Evolutionary conservation across 1,140 invertebrate genomes (phyloP).

Genomic region (Aradophagus sp.): DNA sequence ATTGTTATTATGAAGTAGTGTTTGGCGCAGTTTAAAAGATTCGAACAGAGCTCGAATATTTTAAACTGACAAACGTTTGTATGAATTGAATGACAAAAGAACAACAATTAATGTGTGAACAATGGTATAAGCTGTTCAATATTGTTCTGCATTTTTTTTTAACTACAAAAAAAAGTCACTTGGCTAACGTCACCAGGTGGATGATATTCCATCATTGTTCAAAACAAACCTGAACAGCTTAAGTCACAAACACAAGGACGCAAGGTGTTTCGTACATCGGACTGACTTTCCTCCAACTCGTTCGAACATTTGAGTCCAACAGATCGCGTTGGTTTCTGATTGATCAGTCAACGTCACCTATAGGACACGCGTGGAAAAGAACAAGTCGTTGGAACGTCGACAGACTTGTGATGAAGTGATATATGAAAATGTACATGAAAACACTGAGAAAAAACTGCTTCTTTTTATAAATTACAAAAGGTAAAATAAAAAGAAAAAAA

Average conservation of each 20-base stretch:
- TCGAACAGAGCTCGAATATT: slow-evolving; percentile 8
- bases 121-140: slow-evolving; percentile 50
- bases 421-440: slow-evolving; percentile 27
- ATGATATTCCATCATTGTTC: too few relatives aligned
- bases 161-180: too few relatives aligned
- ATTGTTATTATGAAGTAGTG: slow-evolving; percentile 20
- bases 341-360: not conserved
- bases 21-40: slow-evolving; percentile 12
- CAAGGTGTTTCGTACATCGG: slow-evolving; percentile 41
- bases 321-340: too few relatives aligned
- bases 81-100: slow-evolving; percentile 30
- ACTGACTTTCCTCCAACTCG: slow-evolving; percentile 10
- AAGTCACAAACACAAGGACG: slow-evolving; percentile 53
- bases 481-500: slow-evolving; percentile 40
- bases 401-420: slow-evolving; percentile 20
- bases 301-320: not conserved
- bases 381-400: slow-evolving; percentile 22
- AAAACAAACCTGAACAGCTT: slow-evolving; percentile 49
- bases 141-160: slow-evolving; percentile 28
- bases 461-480: slow-evolving; percentile 20
- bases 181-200: too few relatives aligned
- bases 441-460: slow-evolving; percentile 34
- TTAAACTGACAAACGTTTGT: slow-evolving; percentile 26
- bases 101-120: slow-evolving; percentile 41
- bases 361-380: not conserved